Evolutionary conservation across 2,797 vertebrate species (phyloP).

Genomic region (Rhinichthys osculus): DNA sequence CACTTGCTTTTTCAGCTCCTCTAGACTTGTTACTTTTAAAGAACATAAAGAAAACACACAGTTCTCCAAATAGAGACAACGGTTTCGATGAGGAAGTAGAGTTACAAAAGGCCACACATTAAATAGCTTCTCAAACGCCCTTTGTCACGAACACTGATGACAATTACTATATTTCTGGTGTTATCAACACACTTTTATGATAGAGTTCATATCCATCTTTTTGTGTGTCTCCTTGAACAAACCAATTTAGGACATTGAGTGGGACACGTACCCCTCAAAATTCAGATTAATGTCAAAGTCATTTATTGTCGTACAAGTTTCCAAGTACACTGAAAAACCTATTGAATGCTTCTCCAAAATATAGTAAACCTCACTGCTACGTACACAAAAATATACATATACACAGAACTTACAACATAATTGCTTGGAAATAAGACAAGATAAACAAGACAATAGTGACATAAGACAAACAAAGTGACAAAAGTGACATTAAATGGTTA

Average conservation of each 20-base stretch:
- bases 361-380: neutral
- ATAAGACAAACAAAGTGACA: no score
- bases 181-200: neutral
- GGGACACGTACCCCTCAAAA: neutral
- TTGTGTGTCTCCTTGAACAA: neutral
- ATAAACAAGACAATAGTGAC: neutral
- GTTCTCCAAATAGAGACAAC: slow-evolving; percentile 17
- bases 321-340: neutral
- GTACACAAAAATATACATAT: neutral
- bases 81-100: slow-evolving; percentile 40
- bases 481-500: neutral
- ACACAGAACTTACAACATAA: neutral
- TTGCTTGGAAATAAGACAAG: neutral
- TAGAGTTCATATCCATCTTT: neutral
- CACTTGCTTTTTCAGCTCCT: neutral
- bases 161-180: neutral
- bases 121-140: neutral
- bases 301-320: neutral
- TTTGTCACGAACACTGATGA: neutral
- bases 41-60: neutral
- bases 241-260: neutral
- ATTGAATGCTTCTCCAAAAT: neutral
- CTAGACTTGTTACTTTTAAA: neutral
- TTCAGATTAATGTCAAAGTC: neutral
- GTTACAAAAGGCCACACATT: slow-evolving; percentile 6